Evolutionary conservation across 2,888 invertebrate genomes (phyloP), one percentile per base, ranked within the genome.

Genomic region (Phragmatobia fuliginosa): DNA sequence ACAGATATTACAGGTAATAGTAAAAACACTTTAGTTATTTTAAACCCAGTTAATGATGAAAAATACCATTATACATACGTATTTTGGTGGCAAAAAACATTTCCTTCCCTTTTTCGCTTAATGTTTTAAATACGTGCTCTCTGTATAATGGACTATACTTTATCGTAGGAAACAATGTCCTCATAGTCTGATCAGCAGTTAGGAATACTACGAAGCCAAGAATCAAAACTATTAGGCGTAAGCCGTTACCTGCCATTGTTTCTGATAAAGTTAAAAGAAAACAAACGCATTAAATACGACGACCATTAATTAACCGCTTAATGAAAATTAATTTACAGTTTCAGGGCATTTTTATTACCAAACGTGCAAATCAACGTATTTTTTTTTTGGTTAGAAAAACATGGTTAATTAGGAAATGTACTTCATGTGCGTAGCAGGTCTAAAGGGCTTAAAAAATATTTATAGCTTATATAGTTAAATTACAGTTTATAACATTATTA

Each of bases 21-120:
- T 18, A 4, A 1, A 18, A 5, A 41, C 16, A 16, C 5, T 41
- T 41, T 41, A 41, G 41, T 6, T 41, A 41, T 41, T 41, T 41
- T 41, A 49, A n/a, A 45, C 16, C 25, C 8, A 56, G 56, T 14
- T 25, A 60, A 33, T 31, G 31, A 10, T 62, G 16, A 21, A 25
- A 52, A 3, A 28, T 49, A 25, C 2, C 21, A 28, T 21, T 5
- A 70, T 79, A 90, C 91, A 65, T 78, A 91, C 92, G 91, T 81
- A 84, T 85, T n/a, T 83, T 79, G 14, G 84, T 10, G 0, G 90
- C 82, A 67, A 73, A 87, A 75, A 89, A 92, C 59, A 89, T 62
- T 65, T 89, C 81, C 67, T 76, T 83, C 6, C 83, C 91, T 0
- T 77, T 89, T 4, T 87, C 78, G 62, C 81, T 87, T 66, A 92